Base-by-base conservation (phyloP, 2,113 vertebrate species). In the Cryptomyrus ogoouensis region DNA sequence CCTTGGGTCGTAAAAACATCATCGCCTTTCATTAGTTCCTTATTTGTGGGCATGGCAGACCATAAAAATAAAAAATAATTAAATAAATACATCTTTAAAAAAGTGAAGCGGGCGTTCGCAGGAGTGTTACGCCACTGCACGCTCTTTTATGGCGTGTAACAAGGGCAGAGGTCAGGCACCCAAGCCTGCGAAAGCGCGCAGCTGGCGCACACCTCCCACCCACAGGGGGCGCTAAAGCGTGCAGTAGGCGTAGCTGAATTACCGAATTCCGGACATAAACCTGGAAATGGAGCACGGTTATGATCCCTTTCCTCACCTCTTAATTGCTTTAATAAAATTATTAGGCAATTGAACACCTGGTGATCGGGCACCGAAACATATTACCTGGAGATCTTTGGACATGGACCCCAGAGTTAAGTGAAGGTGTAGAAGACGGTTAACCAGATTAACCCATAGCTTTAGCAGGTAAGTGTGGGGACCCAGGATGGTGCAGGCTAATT, bases 21-120 rank as follows among this genome's bases (percentile, higher is more conserved):
- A 88, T 24, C 87, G 35, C 24, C 87, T 62, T 62, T 42, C 87
- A 39, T 88, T 88, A 50, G 87, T 66, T 88, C 87, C 87, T 62
- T 62, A 42, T 88, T 88, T 88, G 87, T 44, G 35, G 56, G 87
- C 35, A 35, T 19, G 21, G 49, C 24, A 3, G 47, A n/a, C 49
- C 84, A 0, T 87, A 87, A 87, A 50, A 44, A 87, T 52, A 31
- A 77, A 19, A 77, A 19, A 77, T 17, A 77, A 77, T 39, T 2
- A 66, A 66, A 66, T 87, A 6, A 27, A 49, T 27, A 17, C 49
- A 52, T 49, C 12, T 49, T 27, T 17, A 15, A 77, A 77, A 77
- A 39, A 39, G 15, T 19, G 35, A 39, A 35, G 35, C 31, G 0
- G 35, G 47, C 35, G 53, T 3, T 35, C 27, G 9, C 84, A 49